These are phyloP conservation scores for Zeuzera pyrina DNA, from an alignment of 2,888 invertebrate species.

Conservation along the genomic window DNA sequence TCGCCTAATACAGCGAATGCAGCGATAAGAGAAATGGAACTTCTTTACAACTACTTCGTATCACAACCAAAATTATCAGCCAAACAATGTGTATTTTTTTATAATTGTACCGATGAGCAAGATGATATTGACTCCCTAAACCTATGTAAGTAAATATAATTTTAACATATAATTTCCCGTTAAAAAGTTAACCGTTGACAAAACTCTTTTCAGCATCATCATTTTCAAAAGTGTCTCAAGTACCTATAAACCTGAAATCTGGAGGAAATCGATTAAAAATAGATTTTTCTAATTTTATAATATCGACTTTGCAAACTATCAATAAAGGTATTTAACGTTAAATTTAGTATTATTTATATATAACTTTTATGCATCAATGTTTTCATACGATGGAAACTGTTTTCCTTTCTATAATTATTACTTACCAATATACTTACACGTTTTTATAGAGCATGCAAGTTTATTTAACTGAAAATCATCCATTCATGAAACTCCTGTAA, in stretches of 20 bases:
- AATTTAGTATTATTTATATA: too few relatives aligned
- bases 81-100: conserved; percentile 77
- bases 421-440: not conserved
- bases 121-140: conserved; percentile 56
- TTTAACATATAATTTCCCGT: too few relatives aligned
- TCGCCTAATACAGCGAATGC: conserved; percentile 58
- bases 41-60: conserved; percentile 78
- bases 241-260: conserved; percentile 71
- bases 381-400: too few relatives aligned
- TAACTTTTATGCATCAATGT: too few relatives aligned
- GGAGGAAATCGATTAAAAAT: conserved; percentile 73
- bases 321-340: too few relatives aligned
- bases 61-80: conserved; percentile 77
- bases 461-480: conserved; percentile 28
- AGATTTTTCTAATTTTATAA: conserved; percentile 67
- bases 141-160: conserved; percentile 62
- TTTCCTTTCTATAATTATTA: conserved; percentile 7
- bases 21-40: conserved; percentile 73
- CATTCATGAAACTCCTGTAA: too few relatives aligned
- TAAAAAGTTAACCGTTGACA: too few relatives aligned
- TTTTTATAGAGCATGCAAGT: conserved; percentile 1
- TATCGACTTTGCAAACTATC: conserved; percentile 51
- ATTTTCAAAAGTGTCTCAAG: conserved; percentile 74
- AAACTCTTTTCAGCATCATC: conserved; percentile 61
- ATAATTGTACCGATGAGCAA: conserved; percentile 62